Evolutionary conservation across 2,888 invertebrate species (phyloP), one percentile per base, ranked within the genome.

Genomic region (Drosophila quinaria): DNA sequence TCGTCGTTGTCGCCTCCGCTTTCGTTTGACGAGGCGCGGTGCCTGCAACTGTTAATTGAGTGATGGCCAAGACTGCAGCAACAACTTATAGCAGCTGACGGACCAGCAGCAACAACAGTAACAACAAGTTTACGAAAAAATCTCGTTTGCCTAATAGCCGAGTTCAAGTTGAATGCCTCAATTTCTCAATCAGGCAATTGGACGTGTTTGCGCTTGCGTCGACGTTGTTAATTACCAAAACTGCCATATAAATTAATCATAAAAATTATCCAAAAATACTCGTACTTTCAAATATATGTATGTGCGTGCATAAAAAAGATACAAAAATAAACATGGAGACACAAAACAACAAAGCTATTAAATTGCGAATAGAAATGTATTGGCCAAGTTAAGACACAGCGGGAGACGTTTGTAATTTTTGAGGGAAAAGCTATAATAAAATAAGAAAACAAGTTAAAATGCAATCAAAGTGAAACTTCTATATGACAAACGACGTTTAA

Each of bases 91-190:
- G 44, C 66, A 66, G 51, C 70, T 69, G 73, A 39, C 60, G 41
- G 61, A 61, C 15, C 37, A 65, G 35, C 47, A 41, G 3, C 47
- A 39, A 15, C 47, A 46, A 29, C 55, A 37, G 10, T 35, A 35
- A 35, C 35, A 54, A 33, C 66, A 52, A 56, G 72, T 58, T 35
- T 22, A 25, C 55, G 51, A 15, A 59, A 75, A 89, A 90, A 90
- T 89, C 91, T 90, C 76, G 91, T 84, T 90, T 91, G 87, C 88
- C 90, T 81, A 91, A 86, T 91, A 90, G 85, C 90, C 91, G 90
- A 91, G 91, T 90, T 91, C 90, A 91, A 90, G 88, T 90, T 90
- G 87, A 91, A 90, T 87, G 90, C 73, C 77, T 85, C 89, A 89
- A 89, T 83, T 74, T 89, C 74, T 83, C 89, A 89, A 89, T 84